Percentiles rank a stretch among this genome's conserved stretches.
Evolutionary conservation across 2,113 vertebrate species (phyloP).

Genomic region (Lagopus leucura): DNA sequence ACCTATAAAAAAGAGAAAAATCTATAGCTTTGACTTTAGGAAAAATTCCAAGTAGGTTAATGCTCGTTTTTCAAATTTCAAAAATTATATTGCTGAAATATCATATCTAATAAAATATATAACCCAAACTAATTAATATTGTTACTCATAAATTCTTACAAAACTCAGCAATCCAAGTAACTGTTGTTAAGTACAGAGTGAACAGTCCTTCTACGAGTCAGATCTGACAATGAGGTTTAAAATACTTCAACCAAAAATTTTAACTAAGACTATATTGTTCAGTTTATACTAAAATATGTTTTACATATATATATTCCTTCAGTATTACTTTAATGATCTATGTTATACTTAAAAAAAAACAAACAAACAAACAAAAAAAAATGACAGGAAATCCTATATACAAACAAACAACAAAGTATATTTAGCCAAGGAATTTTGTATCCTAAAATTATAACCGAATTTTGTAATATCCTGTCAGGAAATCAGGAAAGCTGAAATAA

Average conservation of each 20-base stretch:
- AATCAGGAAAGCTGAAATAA: background rate
- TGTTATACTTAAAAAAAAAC: background rate
- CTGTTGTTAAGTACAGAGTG: constrained; percentile 12
- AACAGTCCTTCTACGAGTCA: constrained; percentile 1
- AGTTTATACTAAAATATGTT: background rate
- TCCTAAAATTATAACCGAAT: background rate
- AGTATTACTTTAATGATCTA: background rate
- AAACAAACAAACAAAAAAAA: background rate
- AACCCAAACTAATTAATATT: constrained; percentile 18
- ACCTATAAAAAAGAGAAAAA: background rate
- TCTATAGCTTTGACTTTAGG: background rate
- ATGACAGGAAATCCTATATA: background rate
- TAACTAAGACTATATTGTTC: background rate
- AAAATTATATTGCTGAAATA: constrained; percentile 38
- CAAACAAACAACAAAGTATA: background rate
- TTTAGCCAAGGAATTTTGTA: background rate
- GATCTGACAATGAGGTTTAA: background rate
- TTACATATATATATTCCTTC: background rate
- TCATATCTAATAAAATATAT: constrained; percentile 37
- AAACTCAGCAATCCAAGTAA: constrained; percentile 46
- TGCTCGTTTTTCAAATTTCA: constrained; percentile 5
- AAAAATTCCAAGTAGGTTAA: background rate
- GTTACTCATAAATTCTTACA: constrained; percentile 26
- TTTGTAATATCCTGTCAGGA: background rate
- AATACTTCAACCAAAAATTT: background rate